phyloP scores from a whole-genome alignment of 1,140 invertebrate species.

The Trichonephila clavata region DNA sequence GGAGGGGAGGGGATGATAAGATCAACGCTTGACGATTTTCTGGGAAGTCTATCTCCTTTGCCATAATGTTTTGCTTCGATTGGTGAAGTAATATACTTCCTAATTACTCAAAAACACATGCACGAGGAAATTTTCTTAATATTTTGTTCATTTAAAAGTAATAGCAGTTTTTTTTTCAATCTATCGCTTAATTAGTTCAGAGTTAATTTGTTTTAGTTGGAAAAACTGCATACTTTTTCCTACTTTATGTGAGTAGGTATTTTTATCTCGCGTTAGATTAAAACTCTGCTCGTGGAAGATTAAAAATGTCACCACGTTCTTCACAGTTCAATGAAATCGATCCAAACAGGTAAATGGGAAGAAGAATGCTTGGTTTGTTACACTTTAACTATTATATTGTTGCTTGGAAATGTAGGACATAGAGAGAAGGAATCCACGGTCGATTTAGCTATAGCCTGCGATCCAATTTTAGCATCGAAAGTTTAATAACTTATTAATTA shows the following conservation, averaged over 20 bases:
- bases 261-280: not conserved
- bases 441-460: not conserved
- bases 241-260: not conserved
- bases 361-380: not conserved
- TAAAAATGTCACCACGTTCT: not conserved
- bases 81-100: constrained; percentile 19
- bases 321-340: not conserved
- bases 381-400: not conserved
- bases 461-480: not conserved
- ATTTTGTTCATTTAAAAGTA: not conserved
- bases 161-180: not conserved
- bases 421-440: not conserved
- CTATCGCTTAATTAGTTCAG: not conserved
- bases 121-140: not conserved
- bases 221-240: not conserved
- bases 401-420: not conserved
- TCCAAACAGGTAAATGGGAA: not conserved
- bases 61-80: not conserved
- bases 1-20: not conserved
- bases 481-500: too few relatives aligned
- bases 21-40: constrained; percentile 3
- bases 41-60: not conserved
- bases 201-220: not conserved
- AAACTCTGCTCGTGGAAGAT: not conserved
- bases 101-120: not conserved